Evolutionary conservation across 1,140 invertebrate genomes (phyloP), one percentile per base, ranked within the genome.

Genomic region (Meteorus sp.): DNA sequence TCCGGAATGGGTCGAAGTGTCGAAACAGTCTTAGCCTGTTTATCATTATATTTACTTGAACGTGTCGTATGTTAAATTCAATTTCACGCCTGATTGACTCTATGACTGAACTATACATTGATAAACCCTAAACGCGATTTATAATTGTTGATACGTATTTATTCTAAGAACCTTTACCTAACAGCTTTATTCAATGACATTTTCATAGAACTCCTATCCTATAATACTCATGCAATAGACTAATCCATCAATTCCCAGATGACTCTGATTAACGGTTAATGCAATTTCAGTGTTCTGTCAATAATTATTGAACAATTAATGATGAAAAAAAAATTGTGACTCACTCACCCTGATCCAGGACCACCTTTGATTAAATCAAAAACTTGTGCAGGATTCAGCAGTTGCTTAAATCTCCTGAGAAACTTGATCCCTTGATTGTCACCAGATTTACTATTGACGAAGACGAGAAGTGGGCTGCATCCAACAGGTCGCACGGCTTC

Each of bases 361-460:
- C 93, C 93, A 44, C 91, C 91, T 9, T 86, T 87, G 61, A 96
- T 95, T 63, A 98, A 87, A 85, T 98, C 95, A 82, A 98, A 98
- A 33, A 98, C 95, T 84, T 98, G 95, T 57, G 94, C 94, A 8
- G 96, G 95, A 83, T 98, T 98, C 27, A 98, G 82, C 43, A 98
- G 85, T 76, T 98, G 95, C 74, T 96, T 97, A 78, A 98, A 97
- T 59, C 95, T 86, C 57, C 94, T 84, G 37, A 98, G 85, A 82
- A 98, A 97, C 79, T 96, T 95, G n/a, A 97, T 88, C 59, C 94
- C 95, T 82, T 95, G 94, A 82, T 97, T 97, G 83, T 98, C 95
- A 65, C 95, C 95, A 57, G 94, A 96, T 82, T 97, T 96, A 44
- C 95, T 97, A 81, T 98, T 98, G 62, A 98, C 94, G 75, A 97